Conservation (phyloP, 1,140 invertebrate species). For the Platorchestia sp. region DNA sequence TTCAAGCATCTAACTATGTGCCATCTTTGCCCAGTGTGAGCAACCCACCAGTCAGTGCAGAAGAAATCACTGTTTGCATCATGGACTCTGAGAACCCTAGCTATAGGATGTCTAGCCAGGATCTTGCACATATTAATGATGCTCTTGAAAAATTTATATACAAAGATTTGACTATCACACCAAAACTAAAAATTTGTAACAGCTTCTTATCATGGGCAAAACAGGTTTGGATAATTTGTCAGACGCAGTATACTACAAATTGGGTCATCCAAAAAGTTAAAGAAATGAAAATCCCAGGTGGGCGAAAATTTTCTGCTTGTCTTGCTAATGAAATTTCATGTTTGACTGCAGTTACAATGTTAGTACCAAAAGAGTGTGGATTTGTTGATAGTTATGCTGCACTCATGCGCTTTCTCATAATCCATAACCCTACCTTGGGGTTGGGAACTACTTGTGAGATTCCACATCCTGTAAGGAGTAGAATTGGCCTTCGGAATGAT, state of each 20-base stretch:
- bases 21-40: background rate
- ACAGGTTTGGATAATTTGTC: constrained; percentile 32
- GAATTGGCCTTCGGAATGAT: background rate
- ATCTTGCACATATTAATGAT: constrained; percentile 2
- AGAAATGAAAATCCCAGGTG: background rate
- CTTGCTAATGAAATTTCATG: background rate
- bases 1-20: background rate
- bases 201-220: background rate
- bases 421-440: background rate
- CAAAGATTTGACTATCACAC: constrained; percentile 28
- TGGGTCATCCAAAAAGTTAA: constrained; percentile 12
- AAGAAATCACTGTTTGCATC: background rate
- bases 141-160: background rate
- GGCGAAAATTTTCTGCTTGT: background rate
- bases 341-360: constrained; percentile 4
- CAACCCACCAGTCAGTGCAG: background rate
- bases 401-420: constrained; percentile 14
- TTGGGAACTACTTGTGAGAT: background rate
- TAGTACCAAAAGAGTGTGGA: constrained; percentile 42
- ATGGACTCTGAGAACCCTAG: background rate
- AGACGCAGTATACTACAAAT: background rate
- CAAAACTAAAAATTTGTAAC: constrained; percentile 35
- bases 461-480: background rate
- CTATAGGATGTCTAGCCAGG: background rate
- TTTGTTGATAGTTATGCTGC: background rate